phyloP scores from a whole-genome alignment of 53 echinoderm and acorn worm species.

The Arbacia lixula region DNA sequence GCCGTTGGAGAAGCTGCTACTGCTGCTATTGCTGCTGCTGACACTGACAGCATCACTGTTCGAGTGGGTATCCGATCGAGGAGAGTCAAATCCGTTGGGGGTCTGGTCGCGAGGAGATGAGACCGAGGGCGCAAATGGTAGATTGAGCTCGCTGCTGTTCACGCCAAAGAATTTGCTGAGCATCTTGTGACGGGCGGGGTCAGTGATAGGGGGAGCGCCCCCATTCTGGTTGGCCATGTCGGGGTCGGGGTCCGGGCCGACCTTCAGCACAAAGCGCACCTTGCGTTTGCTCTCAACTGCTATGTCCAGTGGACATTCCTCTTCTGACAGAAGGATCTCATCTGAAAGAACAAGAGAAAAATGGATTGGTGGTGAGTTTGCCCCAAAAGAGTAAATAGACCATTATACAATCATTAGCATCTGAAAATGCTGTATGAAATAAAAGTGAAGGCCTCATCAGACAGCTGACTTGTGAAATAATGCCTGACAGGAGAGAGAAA shows the following conservation, averaged over 20 bases:
- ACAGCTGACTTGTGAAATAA: too few species aligned
- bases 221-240: conserved; percentile 47
- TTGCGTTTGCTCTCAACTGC: conserved; percentile 77
- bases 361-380: too few species aligned
- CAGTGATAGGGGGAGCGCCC: background rate
- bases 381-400: too few species aligned
- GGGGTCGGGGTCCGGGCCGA: background rate
- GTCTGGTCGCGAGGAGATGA: conserved; percentile 20
- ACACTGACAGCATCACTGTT: conserved; percentile 73
- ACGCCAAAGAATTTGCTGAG: conserved; percentile 92
- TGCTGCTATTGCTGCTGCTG: conserved; percentile 76
- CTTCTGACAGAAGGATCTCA: conserved; percentile 86
- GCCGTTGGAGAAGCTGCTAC: conserved; percentile 59
- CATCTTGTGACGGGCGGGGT: conserved; percentile 63
- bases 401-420: too few species aligned
- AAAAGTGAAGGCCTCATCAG: too few species aligned
- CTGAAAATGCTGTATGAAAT: too few species aligned
- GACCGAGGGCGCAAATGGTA: conserved; percentile 65
- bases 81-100: conserved; percentile 39
- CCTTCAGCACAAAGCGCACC: conserved; percentile 73
- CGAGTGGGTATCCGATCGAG: conserved; percentile 43
- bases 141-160: conserved; percentile 71
- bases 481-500: too few species aligned
- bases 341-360: conserved; percentile 70
- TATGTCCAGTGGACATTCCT: conserved; percentile 87